Evolutionary conservation across 2,797 vertebrate species (phyloP).

Genomic region (Synanceia verrucosa): DNA sequence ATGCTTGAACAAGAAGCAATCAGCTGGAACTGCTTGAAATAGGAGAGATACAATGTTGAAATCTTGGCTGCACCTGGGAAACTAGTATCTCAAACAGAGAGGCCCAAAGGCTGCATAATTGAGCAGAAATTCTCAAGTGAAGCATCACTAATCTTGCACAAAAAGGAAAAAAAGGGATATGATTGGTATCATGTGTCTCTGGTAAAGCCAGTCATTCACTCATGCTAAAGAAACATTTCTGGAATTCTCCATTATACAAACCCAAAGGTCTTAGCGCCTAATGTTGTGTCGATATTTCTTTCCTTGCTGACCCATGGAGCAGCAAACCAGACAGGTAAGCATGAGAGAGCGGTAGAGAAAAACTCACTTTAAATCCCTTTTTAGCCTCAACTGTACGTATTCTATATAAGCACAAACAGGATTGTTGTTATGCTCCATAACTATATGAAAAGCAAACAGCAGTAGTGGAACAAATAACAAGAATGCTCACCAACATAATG

Average conservation of each 20-base stretch:
- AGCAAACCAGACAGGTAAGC: slow-evolving; percentile 99
- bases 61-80: slow-evolving; percentile 73
- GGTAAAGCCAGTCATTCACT: slow-evolving; percentile 41
- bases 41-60: slow-evolving; percentile 62
- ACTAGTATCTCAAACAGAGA: slow-evolving; percentile 69
- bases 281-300: slow-evolving; percentile 83
- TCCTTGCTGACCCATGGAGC: slow-evolving; percentile 93
- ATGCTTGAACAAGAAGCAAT: slow-evolving; percentile 74
- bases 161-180: slow-evolving; percentile 52
- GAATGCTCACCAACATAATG: neutral
- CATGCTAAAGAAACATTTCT: slow-evolving; percentile 48
- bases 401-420: slow-evolving; percentile 5
- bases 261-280: slow-evolving; percentile 80
- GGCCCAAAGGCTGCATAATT: slow-evolving; percentile 67
- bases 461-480: neutral
- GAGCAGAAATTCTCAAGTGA: slow-evolving; percentile 63
- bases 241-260: slow-evolving; percentile 53
- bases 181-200: slow-evolving; percentile 58
- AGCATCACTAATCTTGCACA: slow-evolving; percentile 62
- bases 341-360: slow-evolving; percentile 26
- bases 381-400: neutral
- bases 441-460: neutral
- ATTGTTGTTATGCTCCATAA: neutral
- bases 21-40: slow-evolving; percentile 66
- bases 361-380: slow-evolving; percentile 18